Evolutionary conservation across 2,888 invertebrate genomes (phyloP), one percentile per base, ranked within the genome.

Genomic region (Troides aeacus): DNA sequence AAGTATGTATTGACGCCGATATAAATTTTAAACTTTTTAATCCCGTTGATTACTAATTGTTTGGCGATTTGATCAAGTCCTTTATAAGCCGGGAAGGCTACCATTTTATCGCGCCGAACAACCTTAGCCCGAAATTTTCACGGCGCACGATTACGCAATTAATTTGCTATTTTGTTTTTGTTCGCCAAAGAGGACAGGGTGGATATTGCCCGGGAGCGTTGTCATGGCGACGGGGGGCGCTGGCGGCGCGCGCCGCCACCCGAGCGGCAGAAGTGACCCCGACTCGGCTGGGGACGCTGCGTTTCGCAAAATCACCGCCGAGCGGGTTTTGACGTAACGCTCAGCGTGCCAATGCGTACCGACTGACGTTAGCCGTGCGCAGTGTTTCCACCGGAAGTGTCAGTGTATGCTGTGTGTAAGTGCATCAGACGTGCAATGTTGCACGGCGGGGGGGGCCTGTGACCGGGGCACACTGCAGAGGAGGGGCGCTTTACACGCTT

Each of bases 161-260:
- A 90, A 89, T 90, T 89, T 83, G 89, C 89, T 90, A 90, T 90
- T 92, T 89, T 90, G 89, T 91, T 91, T 90, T 90, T 86, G 82
- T 86, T 80, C 83, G 80, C 79, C 76, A 81, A 78, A 82, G 84
- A 86, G 85, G 86, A 84, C 81, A 81, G 84, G 86, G 85, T 81
- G 83, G 87, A 86, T 85, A 87, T 86, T 86, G 90, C 90, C 90
- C 84, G 86, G 87, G 91, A 87, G 83, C 75, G 92, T 92, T 75
- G 85, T 73, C 84, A 89, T 90, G 85, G 82, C 65, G 71, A 92
- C 90, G 83, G 83, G 87, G 89, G 87, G 88, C 88, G 88, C 85
- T 79, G 82, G 78, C 88, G 88, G 91, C 91, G 92, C 92, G 92
- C 92, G 92, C 90, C 88, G 89, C 86, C 80, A 79, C 81, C 73